phyloP scores from a whole-genome alignment of 2,113 vertebrate species.

The Spea multiplicata region DNA sequence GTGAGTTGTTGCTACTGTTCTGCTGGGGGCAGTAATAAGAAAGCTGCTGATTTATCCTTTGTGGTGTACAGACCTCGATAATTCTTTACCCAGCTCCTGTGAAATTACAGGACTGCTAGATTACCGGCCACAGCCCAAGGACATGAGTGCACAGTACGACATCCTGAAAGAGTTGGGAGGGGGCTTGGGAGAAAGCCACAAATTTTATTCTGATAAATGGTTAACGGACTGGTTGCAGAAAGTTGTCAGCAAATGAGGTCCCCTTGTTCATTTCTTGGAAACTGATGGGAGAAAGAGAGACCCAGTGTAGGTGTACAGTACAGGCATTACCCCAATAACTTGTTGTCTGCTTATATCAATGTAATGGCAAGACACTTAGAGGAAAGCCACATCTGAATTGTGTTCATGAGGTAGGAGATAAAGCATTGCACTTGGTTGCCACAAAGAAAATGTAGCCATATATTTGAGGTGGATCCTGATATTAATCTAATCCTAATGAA shows the following conservation, averaged over 20 bases:
- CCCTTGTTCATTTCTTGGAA: slow-evolving; percentile 33
- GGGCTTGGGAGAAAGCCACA: background rate
- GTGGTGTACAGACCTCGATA: background rate
- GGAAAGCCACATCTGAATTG: background rate
- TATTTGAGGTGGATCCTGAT: no score
- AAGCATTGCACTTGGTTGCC: no score
- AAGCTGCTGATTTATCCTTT: slow-evolving; percentile 16
- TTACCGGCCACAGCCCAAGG: slow-evolving; percentile 25
- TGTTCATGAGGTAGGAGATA: no score
- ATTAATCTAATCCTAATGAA: no score
- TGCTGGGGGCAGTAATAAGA: slow-evolving; percentile 7
- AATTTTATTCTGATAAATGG: slow-evolving; percentile 44
- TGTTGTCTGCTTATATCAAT: slow-evolving; percentile 27
- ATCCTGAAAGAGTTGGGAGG: slow-evolving; percentile 4
- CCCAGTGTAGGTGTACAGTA: slow-evolving; percentile 18
- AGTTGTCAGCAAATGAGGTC: slow-evolving; percentile 42
- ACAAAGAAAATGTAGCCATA: no score
- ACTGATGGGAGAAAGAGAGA: slow-evolving; percentile 25
- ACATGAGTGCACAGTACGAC: slow-evolving; percentile 9
- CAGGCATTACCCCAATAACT: slow-evolving; percentile 28
- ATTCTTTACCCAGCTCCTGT: slow-evolving; percentile 7
- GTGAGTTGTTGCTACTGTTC: slow-evolving; percentile 15
- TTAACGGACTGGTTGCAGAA: slow-evolving; percentile 34
- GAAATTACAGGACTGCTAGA: slow-evolving; percentile 3
- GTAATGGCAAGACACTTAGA: slow-evolving; percentile 7